Evolutionary conservation across 2,888 invertebrate genomes (phyloP).

Genomic region (Xanthorhoe spadicearia): DNA sequence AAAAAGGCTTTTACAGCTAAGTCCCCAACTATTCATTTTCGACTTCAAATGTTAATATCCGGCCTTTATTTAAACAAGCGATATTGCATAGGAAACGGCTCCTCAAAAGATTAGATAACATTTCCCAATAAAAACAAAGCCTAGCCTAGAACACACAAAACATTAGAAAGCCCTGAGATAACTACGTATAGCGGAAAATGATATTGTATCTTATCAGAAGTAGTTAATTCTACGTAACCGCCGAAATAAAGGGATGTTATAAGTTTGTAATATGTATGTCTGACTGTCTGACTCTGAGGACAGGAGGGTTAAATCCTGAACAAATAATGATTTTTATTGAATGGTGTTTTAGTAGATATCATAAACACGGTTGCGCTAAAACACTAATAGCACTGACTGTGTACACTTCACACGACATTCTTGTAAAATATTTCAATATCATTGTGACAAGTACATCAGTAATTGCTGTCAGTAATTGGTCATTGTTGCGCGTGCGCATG

Average conservation of each 20-base stretch:
- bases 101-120: conserved; percentile 3
- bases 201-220: not conserved
- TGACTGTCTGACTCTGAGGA: too few species aligned
- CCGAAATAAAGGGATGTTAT: too few species aligned
- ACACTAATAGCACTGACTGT: not conserved
- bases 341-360: too few species aligned
- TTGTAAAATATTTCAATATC: conserved; percentile 6
- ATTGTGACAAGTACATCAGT: conserved; percentile 21
- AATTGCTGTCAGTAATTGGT: conserved; percentile 26
- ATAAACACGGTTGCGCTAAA: too few species aligned
- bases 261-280: too few species aligned
- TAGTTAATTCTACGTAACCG: not conserved
- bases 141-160: not conserved
- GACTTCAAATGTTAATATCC: not conserved
- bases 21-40: not conserved
- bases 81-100: not conserved
- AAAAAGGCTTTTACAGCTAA: too few species aligned
- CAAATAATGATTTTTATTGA: too few species aligned
- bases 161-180: not conserved
- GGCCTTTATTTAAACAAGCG: not conserved
- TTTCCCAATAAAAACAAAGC: not conserved
- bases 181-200: not conserved
- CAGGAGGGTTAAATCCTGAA: too few species aligned
- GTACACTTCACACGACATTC: not conserved
- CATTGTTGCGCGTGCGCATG: conserved; percentile 19